phyloP scores from a whole-genome alignment of 2,888 invertebrate species.

The Acheta domesticus region DNA sequence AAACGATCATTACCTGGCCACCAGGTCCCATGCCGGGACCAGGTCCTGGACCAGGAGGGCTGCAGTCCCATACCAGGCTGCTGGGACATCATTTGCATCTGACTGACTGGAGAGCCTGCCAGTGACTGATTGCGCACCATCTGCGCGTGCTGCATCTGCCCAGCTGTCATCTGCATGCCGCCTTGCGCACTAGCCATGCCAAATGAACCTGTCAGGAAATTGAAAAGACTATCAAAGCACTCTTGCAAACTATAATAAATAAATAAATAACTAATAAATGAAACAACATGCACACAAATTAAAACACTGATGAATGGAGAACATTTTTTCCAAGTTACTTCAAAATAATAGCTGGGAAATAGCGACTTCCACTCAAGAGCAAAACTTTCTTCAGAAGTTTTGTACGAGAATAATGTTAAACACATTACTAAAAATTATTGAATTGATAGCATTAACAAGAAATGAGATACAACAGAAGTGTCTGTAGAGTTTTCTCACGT shows the following conservation, averaged over 20 bases:
- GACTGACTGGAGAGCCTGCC: slow-evolving; percentile 30
- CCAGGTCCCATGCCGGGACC: background rate
- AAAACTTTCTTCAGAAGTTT: too few species aligned
- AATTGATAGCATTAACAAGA: too few species aligned
- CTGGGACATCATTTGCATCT: slow-evolving; percentile 38
- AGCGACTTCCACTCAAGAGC: too few species aligned
- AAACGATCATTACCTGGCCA: background rate
- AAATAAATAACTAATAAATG: too few species aligned
- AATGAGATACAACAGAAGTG: too few species aligned
- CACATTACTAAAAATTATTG: too few species aligned
- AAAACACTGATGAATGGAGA: too few species aligned
- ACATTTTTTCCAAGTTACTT: too few species aligned
- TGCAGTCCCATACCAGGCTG: slow-evolving; percentile 49
- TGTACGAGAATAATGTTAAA: too few species aligned
- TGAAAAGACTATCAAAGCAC: slow-evolving; percentile 26
- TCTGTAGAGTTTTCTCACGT: too few species aligned
- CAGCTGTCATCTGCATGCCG: slow-evolving; percentile 51
- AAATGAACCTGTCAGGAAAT: slow-evolving; percentile 44
- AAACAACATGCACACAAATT: too few species aligned
- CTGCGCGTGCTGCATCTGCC: slow-evolving; percentile 39
- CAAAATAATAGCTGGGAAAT: too few species aligned
- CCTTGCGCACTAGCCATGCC: slow-evolving; percentile 46
- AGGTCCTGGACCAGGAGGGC: slow-evolving; percentile 34
- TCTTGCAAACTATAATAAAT: slow-evolving; percentile 34
- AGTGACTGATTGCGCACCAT: slow-evolving; percentile 30